Conservation (phyloP, 2,797 vertebrate species). For the Aquila chrysaetos region DNA sequence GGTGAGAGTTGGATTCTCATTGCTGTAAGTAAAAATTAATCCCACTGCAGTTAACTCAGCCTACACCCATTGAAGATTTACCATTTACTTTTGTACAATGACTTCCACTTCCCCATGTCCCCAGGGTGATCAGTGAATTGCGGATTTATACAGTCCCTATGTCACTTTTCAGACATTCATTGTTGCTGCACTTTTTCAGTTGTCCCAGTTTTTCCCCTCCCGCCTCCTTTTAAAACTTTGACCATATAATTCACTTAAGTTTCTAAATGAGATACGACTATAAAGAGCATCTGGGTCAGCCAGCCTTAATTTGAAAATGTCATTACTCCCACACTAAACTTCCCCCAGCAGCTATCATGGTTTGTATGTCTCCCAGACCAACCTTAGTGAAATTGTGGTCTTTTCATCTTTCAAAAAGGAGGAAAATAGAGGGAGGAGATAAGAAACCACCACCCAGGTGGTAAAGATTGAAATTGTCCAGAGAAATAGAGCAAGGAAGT, state of each 20-base stretch:
- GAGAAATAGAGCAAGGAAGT: not conserved
- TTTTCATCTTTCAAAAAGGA: not conserved
- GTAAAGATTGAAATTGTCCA: not conserved
- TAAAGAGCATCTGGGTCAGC: constrained; percentile 31
- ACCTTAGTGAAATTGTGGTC: not conserved
- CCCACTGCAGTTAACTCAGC: not conserved
- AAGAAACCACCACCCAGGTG: not conserved
- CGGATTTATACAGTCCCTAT: not conserved
- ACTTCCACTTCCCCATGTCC: not conserved
- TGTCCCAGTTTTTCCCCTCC: not conserved
- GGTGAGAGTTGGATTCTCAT: not conserved
- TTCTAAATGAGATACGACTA: constrained; percentile 28
- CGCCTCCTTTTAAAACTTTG: constrained; percentile 16
- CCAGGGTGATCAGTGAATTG: not conserved
- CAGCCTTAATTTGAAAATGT: constrained; percentile 38
- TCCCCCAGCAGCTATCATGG: not conserved
- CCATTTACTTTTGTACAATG: not conserved
- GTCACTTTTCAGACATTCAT: not conserved
- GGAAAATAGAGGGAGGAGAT: not conserved
- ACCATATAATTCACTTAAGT: not conserved
- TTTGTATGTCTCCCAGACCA: not conserved
- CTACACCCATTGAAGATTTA: not conserved
- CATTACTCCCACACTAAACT: constrained; percentile 33
- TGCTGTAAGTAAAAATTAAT: not conserved
- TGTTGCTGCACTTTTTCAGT: not conserved